Conservation (phyloP, 2,797 vertebrate species). For the Danionella dracula region DNA sequence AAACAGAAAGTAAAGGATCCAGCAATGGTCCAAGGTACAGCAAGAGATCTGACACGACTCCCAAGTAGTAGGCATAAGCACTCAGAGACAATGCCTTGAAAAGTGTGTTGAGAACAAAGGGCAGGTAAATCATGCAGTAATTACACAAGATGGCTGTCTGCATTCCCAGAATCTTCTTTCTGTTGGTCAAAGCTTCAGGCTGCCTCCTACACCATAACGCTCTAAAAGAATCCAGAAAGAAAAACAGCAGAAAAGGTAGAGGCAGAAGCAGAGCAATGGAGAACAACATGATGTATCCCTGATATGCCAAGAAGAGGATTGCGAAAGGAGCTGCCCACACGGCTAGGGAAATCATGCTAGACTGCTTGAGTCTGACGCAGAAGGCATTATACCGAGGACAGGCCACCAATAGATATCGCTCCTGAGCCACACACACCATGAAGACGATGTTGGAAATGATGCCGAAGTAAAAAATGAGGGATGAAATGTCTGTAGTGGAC, state of each 20-base stretch:
- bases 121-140: constrained; percentile 59
- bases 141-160: constrained; percentile 54
- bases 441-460: constrained; percentile 57
- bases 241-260: constrained; percentile 61
- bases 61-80: constrained; percentile 43
- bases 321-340: constrained; percentile 46
- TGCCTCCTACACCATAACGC: constrained; percentile 49
- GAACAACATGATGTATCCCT: constrained; percentile 49
- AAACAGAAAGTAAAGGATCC: constrained; percentile 63
- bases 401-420: constrained; percentile 54
- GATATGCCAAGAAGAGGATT: constrained; percentile 51
- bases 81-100: constrained; percentile 49
- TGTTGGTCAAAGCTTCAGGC: constrained; percentile 35
- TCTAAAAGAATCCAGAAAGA: constrained; percentile 57
- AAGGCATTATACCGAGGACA: constrained; percentile 49
- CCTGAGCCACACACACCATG: constrained; percentile 59
- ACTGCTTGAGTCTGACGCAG: constrained; percentile 38
- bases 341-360: constrained; percentile 36
- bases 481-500: constrained; percentile 21
- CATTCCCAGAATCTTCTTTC: constrained; percentile 48
- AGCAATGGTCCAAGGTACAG: constrained; percentile 62
- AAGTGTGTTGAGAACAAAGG: constrained; percentile 57
- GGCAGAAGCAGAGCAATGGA: constrained; percentile 53
- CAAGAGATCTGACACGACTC: constrained; percentile 53
- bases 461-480: constrained; percentile 58